Evolutionary conservation across 2,797 vertebrate genomes (phyloP), one percentile per base, ranked within the genome.

Genomic region (Philypnodon macrostomus): DNA sequence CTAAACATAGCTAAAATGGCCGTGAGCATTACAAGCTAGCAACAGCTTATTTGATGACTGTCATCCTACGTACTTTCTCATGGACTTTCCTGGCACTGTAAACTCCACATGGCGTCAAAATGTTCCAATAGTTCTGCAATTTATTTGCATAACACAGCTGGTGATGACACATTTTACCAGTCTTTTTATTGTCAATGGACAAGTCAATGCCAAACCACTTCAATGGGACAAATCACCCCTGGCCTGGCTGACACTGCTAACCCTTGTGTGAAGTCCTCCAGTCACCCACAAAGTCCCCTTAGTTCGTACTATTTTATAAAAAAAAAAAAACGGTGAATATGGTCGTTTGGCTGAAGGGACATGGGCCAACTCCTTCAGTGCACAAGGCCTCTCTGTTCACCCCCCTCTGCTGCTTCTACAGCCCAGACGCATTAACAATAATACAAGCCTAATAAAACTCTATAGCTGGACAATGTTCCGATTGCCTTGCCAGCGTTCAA

Each of bases 301-400:
- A 68, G 74, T 87, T 89, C 80, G 63, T 88, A 81, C 70, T 55
- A 46, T 68, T 89, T 81, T 77, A 56, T 83, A 4, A 29, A 29
- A 83, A 73, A 77, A 60, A 69, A 77, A 72, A 74, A 73, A 81
- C 67, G 71, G 63, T 79, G 62, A 85, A 75, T 79, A 75, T 58
- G 68, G 62, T 73, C 61, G 77, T 75, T 83, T 79, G 81, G 75
- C 88, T 87, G 56, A 67, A 73, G 63, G 75, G 86, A 85, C 47
- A 48, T n/a, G 27, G 37, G 84, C 88, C 89, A 89, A 79, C 26
- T n/a, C 15, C 11, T 47, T 16, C 21, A 12, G 27, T 31, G 47
- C 69, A 90, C 85, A 90, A 87, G 78, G 83, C 71, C 68, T 68
- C 80, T 88, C 84, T 90, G 84, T 90, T 85, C 33, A 44, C 50